These are phyloP conservation scores for Nasalis larvatus DNA, from an alignment of 2,113 vertebrate genomes.

Conservation along the genomic window DNA sequence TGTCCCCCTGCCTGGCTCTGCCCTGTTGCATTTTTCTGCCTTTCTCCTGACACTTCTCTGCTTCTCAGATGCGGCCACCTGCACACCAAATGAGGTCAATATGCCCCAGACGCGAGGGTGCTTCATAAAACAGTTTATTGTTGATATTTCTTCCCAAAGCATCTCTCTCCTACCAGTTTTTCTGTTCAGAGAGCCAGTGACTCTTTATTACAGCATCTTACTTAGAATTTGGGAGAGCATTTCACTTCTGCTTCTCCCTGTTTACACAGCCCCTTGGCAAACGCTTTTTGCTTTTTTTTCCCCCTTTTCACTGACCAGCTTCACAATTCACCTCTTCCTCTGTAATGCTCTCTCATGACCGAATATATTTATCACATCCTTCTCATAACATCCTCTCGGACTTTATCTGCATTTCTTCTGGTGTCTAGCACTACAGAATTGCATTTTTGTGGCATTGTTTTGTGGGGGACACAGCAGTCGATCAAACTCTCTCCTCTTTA, in stretches of 20 bases:
- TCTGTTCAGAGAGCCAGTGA: background rate
- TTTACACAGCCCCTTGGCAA: background rate
- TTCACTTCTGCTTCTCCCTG: background rate
- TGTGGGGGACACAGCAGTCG: background rate
- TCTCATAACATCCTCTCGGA: conserved; percentile 33
- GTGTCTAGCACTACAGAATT: background rate
- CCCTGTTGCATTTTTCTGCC: background rate
- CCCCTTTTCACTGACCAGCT: background rate
- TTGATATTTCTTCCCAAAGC: conserved; percentile 8
- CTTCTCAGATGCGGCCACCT: background rate
- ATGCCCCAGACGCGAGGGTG: background rate
- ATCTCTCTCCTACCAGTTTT: background rate
- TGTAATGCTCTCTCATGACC: background rate
- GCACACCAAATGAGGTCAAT: conserved; percentile 5
- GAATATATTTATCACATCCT: background rate
- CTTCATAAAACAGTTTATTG: background rate
- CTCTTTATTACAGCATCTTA: background rate
- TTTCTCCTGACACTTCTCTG: background rate
- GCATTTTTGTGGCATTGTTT: background rate
- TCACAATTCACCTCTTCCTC: conserved; percentile 34
- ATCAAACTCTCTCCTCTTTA: background rate
- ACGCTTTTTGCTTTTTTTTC: background rate
- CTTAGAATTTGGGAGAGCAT: background rate
- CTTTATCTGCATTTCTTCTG: background rate
- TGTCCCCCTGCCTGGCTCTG: background rate